Conservation (phyloP, 1,140 invertebrate species). For the Carcinoscorpius rotundicauda region DNA sequence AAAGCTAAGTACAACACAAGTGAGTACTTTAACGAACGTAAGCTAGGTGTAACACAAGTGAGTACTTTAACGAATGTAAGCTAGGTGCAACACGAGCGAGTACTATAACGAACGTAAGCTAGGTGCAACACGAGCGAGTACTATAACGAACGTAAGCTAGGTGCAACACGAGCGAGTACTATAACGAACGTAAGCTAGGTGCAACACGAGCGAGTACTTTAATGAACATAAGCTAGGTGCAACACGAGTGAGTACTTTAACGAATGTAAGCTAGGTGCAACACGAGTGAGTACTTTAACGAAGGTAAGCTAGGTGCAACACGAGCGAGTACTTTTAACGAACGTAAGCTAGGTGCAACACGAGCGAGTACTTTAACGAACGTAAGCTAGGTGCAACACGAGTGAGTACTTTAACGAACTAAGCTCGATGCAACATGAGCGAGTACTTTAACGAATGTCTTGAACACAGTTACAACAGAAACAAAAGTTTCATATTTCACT, state of each 20-base stretch:
- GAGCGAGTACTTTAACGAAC: slow-evolving; percentile 28
- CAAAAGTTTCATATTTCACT: too few relatives aligned
- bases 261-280: slow-evolving; percentile 43
- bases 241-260: slow-evolving; percentile 32
- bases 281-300: slow-evolving; percentile 31
- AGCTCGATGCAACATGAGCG: slow-evolving; percentile 38
- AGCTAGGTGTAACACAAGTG: slow-evolving; percentile 46
- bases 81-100: slow-evolving; percentile 43
- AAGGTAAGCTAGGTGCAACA: slow-evolving; percentile 43
- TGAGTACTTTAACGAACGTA: slow-evolving; percentile 28
- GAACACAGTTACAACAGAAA: too few relatives aligned
- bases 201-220: slow-evolving; percentile 35
- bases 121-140: slow-evolving; percentile 40
- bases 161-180: slow-evolving; percentile 39
- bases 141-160: slow-evolving; percentile 35
- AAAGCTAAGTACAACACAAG: slow-evolving; percentile 46
- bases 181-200: slow-evolving; percentile 39
- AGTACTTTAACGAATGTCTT: slow-evolving; percentile 2
- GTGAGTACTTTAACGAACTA: slow-evolving; percentile 27
- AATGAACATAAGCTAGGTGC: slow-evolving; percentile 42
- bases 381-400: slow-evolving; percentile 45
- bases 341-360: slow-evolving; percentile 44
- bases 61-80: slow-evolving; percentile 30
- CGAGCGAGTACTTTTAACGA: slow-evolving; percentile 31
- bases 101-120: slow-evolving; percentile 34